These are phyloP conservation scores for Aleiodes sp. DNA, from an alignment of 1,140 invertebrate species.

Conservation along the genomic window DNA sequence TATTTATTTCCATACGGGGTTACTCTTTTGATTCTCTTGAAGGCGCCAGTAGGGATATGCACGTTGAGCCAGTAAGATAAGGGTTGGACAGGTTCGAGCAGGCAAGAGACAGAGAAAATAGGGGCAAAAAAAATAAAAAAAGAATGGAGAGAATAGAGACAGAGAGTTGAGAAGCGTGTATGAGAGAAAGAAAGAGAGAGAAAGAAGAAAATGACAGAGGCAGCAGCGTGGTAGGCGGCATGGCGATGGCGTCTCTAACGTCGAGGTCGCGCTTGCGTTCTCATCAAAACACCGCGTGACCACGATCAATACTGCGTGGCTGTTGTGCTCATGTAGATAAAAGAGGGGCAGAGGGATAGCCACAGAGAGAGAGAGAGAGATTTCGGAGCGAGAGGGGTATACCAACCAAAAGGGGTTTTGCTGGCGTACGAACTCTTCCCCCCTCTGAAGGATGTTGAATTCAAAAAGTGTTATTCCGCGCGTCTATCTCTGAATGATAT, in stretches of 20 bases:
- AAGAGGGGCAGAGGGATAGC: background rate
- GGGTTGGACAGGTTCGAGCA: conserved; percentile 19
- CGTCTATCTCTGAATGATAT: conserved; percentile 68
- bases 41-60: background rate
- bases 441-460: conserved; percentile 62
- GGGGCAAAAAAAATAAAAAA: conserved; percentile 10
- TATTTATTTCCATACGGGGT: background rate
- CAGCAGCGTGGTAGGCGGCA: conserved; percentile 50
- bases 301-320: conserved; percentile 60
- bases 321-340: conserved; percentile 9
- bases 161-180: conserved; percentile 14
- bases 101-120: conserved; percentile 18
- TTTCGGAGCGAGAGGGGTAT: background rate
- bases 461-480: conserved; percentile 67
- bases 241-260: conserved; percentile 56
- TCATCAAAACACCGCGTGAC: conserved; percentile 56
- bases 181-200: background rate
- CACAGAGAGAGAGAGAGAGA: background rate
- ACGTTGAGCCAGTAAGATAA: conserved; percentile 11
- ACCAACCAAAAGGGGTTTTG: background rate
- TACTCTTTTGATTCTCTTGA: background rate
- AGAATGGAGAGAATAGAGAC: background rate
- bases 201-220: conserved; percentile 1
- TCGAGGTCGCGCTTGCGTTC: conserved; percentile 62
- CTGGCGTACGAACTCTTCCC: background rate